Evolutionary conservation across 1,140 invertebrate genomes (phyloP).

Genomic region (Lucilia cuprina): DNA sequence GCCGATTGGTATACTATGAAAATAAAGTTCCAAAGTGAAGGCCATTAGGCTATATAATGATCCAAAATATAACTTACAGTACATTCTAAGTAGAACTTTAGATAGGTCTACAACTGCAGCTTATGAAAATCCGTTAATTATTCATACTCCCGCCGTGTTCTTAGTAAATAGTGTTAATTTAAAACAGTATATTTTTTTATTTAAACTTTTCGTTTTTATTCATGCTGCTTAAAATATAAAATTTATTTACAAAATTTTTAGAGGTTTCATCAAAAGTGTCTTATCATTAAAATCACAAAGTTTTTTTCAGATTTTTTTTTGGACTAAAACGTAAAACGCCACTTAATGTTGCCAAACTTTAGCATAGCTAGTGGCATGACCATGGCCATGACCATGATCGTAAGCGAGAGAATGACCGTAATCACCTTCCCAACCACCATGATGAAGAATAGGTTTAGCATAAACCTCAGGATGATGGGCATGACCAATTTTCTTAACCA

Average conservation of each 20-base stretch:
- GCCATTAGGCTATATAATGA: too few relatives aligned
- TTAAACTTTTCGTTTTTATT: too few relatives aligned
- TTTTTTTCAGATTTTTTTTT: not conserved
- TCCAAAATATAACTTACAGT: too few relatives aligned
- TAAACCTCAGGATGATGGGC: constrained; percentile 59
- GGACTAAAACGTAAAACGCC: not conserved
- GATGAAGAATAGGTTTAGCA: constrained; percentile 45
- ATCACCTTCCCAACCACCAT: not conserved
- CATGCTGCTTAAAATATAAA: not conserved
- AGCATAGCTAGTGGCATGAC: constrained; percentile 7
- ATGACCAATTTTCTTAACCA: constrained; percentile 66
- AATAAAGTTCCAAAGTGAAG: too few relatives aligned
- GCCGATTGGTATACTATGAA: too few relatives aligned
- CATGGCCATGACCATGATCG: not conserved
- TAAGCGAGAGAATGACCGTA: not conserved
- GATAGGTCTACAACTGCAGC: too few relatives aligned
- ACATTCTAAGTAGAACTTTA: too few relatives aligned
- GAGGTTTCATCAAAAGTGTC: not conserved
- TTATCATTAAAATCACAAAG: not conserved
- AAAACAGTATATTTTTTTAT: too few relatives aligned
- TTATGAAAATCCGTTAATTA: too few relatives aligned
- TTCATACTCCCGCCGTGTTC: too few relatives aligned
- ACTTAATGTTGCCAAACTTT: constrained; percentile 14
- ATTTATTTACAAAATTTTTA: not conserved
- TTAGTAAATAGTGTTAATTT: too few relatives aligned